A percentile compares a stretch with the other conserved stretches of the same genome.
phyloP scores from a whole-genome alignment of 1,140 invertebrate genomes.

The Drosophila nikananu region DNA sequence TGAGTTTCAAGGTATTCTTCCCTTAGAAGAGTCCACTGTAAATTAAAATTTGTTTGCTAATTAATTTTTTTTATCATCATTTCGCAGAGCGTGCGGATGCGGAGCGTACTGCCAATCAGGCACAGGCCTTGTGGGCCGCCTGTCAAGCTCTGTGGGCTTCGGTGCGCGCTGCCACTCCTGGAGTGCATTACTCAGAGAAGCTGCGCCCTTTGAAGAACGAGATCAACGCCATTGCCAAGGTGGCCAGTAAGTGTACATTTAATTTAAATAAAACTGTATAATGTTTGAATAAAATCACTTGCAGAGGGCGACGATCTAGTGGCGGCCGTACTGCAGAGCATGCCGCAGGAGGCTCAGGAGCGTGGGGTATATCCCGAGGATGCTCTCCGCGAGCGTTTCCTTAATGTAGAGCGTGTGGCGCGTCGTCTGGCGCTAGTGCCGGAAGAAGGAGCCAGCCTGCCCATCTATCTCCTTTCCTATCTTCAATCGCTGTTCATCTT shows the following conservation, averaged over 20 bases:
- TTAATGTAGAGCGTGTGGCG: conserved; percentile 90
- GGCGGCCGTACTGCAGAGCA: conserved; percentile 89
- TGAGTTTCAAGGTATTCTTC: conserved; percentile 78
- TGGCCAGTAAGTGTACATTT: conserved; percentile 87
- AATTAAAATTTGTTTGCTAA: not conserved
- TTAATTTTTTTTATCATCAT: not conserved
- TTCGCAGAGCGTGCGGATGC: conserved; percentile 90
- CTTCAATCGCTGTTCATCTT: conserved; percentile 91
- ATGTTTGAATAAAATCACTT: not conserved
- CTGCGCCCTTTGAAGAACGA: conserved; percentile 91
- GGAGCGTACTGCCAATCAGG: conserved; percentile 92
- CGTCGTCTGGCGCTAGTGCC: conserved; percentile 93
- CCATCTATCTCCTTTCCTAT: conserved; percentile 95
- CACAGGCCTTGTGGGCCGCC: conserved; percentile 96
- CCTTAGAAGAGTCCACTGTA: not conserved
- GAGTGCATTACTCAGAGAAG: conserved; percentile 86
- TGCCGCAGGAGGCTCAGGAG: conserved; percentile 91
- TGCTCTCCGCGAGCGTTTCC: conserved; percentile 93
- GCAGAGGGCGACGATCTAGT: conserved; percentile 89
- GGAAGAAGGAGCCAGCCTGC: conserved; percentile 91
- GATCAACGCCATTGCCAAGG: conserved; percentile 89
- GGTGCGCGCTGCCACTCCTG: conserved; percentile 88
- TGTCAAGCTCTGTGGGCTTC: conserved; percentile 93
- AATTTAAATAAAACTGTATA: not conserved
- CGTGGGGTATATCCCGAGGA: conserved; percentile 95